phyloP scores from a whole-genome alignment of 2,113 vertebrate genomes.

The Pituophis catenifer region DNA sequence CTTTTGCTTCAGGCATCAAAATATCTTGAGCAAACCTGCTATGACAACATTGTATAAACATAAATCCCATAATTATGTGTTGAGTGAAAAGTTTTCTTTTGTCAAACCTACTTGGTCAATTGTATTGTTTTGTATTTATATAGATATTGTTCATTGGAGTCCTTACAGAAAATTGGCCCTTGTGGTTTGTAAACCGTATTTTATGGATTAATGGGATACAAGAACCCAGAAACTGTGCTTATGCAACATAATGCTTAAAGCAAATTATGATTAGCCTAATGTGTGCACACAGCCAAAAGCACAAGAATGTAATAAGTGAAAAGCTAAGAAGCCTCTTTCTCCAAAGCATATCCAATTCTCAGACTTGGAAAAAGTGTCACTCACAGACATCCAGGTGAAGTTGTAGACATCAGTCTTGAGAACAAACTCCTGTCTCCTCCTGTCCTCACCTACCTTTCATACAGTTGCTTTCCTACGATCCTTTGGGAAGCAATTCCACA shows the following conservation, averaged over 20 bases:
- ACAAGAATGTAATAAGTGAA: neutral
- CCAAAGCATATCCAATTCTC: neutral
- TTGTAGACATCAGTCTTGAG: constrained; percentile 22
- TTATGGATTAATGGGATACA: neutral
- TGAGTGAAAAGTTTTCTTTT: neutral
- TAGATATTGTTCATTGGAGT: neutral
- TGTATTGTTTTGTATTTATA: neutral
- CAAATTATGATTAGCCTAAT: neutral
- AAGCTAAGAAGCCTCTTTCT: neutral
- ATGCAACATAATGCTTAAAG: neutral
- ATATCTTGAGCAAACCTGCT: neutral
- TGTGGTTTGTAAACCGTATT: neutral
- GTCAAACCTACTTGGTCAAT: neutral
- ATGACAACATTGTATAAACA: neutral
- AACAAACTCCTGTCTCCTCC: constrained; percentile 39
- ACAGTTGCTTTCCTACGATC: constrained; percentile 35
- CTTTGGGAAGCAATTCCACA: constrained; percentile 41
- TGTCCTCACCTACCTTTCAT: constrained; percentile 27
- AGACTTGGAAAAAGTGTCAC: neutral
- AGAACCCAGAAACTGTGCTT: neutral
- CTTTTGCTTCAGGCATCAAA: neutral
- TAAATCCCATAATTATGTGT: neutral
- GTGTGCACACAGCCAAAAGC: neutral
- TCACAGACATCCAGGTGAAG: neutral
- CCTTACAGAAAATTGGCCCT: neutral